These are phyloP conservation scores for Drosophila truncata DNA, from an alignment of 1,140 invertebrate species.

Conservation along the genomic window DNA sequence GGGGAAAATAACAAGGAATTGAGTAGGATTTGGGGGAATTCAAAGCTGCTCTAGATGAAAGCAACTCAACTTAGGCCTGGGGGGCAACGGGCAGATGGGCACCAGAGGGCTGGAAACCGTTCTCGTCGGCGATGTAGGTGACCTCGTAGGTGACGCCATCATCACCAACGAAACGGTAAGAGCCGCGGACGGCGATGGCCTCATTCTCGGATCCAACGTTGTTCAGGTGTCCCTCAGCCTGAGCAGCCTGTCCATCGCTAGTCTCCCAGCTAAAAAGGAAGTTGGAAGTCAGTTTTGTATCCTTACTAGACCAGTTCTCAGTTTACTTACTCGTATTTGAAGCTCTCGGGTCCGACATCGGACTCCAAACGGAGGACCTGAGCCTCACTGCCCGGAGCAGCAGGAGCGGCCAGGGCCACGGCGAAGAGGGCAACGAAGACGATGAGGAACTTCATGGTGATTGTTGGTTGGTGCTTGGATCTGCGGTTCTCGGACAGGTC, in stretches of 20 bases:
- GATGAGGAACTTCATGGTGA: conserved; percentile 73
- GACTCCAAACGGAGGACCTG: neutral
- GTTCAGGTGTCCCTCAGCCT: conserved; percentile 23
- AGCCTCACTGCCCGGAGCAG: accelerated
- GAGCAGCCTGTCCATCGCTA: conserved; percentile 38
- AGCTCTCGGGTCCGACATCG: conserved; percentile 50
- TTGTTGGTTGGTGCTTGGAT: conserved; percentile 36
- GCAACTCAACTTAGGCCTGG: conserved; percentile 26
- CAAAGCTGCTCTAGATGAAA: conserved; percentile 13
- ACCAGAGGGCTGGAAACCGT: conserved; percentile 90
- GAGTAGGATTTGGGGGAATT: conserved; percentile 10
- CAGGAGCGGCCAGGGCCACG: conserved; percentile 49
- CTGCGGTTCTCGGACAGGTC: conserved; percentile 46
- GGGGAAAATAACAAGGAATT: conserved; percentile 34
- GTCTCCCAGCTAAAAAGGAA: conserved; percentile 41
- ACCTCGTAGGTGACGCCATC: conserved; percentile 89
- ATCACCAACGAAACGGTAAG: conserved; percentile 86
- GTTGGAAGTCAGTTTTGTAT: neutral
- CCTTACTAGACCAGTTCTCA: neutral
- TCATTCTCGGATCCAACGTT: conserved; percentile 63
- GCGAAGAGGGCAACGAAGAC: conserved; percentile 76
- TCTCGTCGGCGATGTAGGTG: conserved; percentile 91
- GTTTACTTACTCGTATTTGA: conserved; percentile 48
- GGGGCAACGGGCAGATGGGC: conserved; percentile 87
- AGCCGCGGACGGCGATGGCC: conserved; percentile 86